phyloP scores from a whole-genome alignment of 2,113 vertebrate genomes.

The Narcine bancroftii region DNA sequence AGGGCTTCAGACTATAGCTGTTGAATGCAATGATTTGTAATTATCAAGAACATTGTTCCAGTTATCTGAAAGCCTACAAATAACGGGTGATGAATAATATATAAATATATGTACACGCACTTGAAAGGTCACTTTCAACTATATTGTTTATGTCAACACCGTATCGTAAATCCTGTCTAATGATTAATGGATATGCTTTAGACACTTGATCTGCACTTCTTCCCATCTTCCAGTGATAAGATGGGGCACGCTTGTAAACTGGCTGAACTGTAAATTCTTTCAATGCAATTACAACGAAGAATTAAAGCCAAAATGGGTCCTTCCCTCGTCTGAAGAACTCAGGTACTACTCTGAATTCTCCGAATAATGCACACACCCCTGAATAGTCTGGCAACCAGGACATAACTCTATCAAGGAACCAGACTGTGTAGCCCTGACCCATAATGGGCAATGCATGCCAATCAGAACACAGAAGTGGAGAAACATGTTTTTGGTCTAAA shows the following conservation, averaged over 20 bases:
- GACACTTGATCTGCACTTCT: not conserved
- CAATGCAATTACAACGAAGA: not conserved
- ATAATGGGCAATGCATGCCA: not conserved
- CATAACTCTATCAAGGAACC: not conserved
- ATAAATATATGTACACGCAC: not conserved
- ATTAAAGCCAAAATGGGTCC: not conserved
- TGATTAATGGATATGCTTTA: not conserved
- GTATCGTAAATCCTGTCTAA: not conserved
- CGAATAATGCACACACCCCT: not conserved
- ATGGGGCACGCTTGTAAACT: too few species aligned
- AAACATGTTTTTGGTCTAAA: not conserved
- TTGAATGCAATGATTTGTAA: slow-evolving; percentile 20
- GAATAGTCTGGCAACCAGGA: not conserved
- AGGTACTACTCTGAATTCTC: not conserved
- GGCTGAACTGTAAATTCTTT: not conserved
- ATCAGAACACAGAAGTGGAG: not conserved
- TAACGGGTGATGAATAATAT: not conserved
- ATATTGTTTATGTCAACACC: not conserved
- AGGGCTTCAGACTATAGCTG: slow-evolving; percentile 1
- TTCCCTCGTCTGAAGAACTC: not conserved
- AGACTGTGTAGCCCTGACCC: not conserved
- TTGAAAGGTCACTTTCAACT: not conserved
- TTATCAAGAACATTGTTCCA: not conserved
- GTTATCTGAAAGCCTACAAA: slow-evolving; percentile 15
- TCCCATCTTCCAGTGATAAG: not conserved